Conservation (phyloP, 2,797 vertebrate species). For the Aplochiton taeniatus region DNA sequence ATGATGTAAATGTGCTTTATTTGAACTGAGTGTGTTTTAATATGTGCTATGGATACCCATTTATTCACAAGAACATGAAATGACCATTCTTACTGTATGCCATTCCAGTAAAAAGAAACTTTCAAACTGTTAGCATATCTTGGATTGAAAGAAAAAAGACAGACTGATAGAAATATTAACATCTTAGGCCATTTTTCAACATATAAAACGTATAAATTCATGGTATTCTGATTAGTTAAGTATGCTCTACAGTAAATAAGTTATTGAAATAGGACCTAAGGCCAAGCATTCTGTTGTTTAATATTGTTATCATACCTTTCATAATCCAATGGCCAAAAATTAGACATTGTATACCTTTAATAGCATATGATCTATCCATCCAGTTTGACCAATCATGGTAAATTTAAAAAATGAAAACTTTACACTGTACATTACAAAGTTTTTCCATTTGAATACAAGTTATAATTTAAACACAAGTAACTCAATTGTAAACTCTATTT, state of each 20-base stretch:
- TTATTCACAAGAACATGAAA: no score
- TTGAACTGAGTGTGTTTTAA: neutral
- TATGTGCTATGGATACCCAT: no score
- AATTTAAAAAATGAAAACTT: constrained; percentile 65
- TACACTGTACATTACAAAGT: constrained; percentile 76
- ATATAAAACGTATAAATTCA: constrained; percentile 67
- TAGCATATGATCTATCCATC: constrained; percentile 65
- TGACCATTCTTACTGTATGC: neutral
- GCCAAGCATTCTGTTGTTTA: constrained; percentile 50
- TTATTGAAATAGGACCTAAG: constrained; percentile 39
- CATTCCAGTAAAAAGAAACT: constrained; percentile 6
- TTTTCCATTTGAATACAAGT: constrained; percentile 64
- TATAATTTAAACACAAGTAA: constrained; percentile 28
- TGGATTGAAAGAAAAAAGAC: constrained; percentile 35
- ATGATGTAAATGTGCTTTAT: no score
- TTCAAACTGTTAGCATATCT: neutral
- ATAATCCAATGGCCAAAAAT: constrained; percentile 58
- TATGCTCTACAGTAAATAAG: constrained; percentile 38
- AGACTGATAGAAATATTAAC: constrained; percentile 55
- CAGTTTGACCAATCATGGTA: constrained; percentile 66
- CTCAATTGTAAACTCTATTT: constrained; percentile 53
- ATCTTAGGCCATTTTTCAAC: constrained; percentile 54
- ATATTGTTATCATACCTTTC: constrained; percentile 47
- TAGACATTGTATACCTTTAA: constrained; percentile 61
- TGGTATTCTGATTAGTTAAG: constrained; percentile 50